These are phyloP conservation scores for Falco novaeseelandiae DNA, from an alignment of 2,797 vertebrate species.

Conservation along the genomic window DNA sequence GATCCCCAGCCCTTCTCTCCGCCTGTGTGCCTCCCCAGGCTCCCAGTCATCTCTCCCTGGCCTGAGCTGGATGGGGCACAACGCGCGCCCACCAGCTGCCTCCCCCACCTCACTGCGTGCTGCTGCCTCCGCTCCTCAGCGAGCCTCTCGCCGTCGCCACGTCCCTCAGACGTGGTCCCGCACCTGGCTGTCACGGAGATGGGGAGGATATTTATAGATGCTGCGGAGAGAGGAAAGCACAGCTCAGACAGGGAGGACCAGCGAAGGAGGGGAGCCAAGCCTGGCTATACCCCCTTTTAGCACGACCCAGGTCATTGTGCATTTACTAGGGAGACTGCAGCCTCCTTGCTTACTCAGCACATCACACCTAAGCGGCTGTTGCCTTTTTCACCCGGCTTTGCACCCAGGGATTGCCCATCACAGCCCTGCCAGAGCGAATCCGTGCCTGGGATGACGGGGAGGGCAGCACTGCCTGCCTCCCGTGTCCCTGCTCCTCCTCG, in stretches of 20 bases:
- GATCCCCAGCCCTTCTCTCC: not conserved
- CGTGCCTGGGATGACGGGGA: not conserved
- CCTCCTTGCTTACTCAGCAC: accelerated
- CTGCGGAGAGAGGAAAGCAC: not conserved
- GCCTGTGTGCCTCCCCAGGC: not conserved
- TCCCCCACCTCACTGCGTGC: not conserved
- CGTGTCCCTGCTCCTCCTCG: not conserved
- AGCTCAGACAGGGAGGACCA: not conserved
- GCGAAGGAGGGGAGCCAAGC: not conserved
- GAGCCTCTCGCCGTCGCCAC: not conserved
- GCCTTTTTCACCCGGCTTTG: not conserved
- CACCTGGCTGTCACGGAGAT: not conserved
- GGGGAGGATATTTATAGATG: slow-evolving; percentile 29
- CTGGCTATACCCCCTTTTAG: not conserved
- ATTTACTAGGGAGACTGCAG: not conserved
- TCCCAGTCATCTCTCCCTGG: not conserved
- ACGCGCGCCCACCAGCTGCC: accelerated
- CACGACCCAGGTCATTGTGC: not conserved
- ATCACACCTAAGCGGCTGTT: not conserved
- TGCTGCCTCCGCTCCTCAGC: accelerated
- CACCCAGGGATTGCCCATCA: not conserved
- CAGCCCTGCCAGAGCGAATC: not conserved
- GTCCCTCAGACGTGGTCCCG: not conserved
- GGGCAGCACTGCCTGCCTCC: not conserved
- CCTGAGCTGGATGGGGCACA: not conserved